Base-by-base conservation (phyloP, 2,113 vertebrate genomes). In the Xerus inauris region DNA sequence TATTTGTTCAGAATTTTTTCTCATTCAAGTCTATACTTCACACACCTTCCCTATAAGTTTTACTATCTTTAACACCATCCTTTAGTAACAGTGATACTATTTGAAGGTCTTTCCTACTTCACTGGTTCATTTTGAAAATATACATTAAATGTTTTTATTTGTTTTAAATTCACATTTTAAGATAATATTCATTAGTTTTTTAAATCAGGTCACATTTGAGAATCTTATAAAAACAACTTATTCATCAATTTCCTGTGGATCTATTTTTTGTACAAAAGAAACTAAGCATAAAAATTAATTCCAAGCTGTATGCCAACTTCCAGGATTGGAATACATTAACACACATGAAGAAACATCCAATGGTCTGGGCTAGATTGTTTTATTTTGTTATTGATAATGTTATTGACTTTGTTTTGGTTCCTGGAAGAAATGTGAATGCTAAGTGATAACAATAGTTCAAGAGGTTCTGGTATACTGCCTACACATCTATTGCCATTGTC, bases 321-420 rank as follows among this genome's bases (percentile, higher is more conserved):
- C 3, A 7, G 14, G 11, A 94, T 54, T 80, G 26, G 28, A 86
- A 32, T 59, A 35, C 73, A 8, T 94, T 45, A 82, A 93, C 4
- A 81, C 2, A 59, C 2, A 28, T 51, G 49, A 87, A 45, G 40
- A 89, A 88, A 86, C 17, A 82, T 38, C 19, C n/a, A 1, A 72
- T 89, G 10, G 24, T 59, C 24, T 95, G 81, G 38, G 3, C 7
- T 64, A 75, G 8, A 83, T n/a, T 80, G 49, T 62, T 94, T 77
- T 26, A 73, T 91, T 95, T 82, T 71, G 12, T 92, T 89, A 11
- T n/a, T 73, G 54, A 64, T 80, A 54, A 54, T 94, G 24, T 42
- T 28, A 75, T 94, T 91, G 13, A 7, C 7, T 93, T 67, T 73
- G n/a, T 77, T 95, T 91, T 95, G 49, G 40, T 87, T 92, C 42